Percentiles rank a stretch among this genome's conserved stretches.
phyloP scores from a whole-genome alignment of 92 coral and sea anemone genomes.

The Isaurus tuberculatus region DNA sequence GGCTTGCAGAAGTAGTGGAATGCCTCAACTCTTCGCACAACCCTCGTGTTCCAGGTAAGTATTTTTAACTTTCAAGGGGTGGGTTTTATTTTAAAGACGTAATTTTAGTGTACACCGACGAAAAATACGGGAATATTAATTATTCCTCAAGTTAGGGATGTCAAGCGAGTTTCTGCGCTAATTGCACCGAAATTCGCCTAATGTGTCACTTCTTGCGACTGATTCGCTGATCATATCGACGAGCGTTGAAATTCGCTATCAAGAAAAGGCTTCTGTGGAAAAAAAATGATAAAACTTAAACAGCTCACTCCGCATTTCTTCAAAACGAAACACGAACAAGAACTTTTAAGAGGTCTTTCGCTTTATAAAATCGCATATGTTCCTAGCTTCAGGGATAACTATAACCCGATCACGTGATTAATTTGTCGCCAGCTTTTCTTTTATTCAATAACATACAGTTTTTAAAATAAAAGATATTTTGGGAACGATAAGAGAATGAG shows the following conservation, averaged over 20 bases:
- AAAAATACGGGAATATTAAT: not conserved
- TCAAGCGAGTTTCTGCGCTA: not conserved
- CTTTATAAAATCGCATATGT: not conserved
- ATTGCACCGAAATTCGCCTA: not conserved
- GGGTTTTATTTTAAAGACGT: not conserved
- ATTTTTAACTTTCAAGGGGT: slow-evolving; percentile 13
- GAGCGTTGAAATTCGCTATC: too few species aligned
- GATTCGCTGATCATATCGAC: too few species aligned
- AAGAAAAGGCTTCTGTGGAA: too few species aligned
- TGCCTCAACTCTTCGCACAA: slow-evolving; percentile 60
- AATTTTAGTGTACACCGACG: not conserved
- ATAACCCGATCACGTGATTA: not conserved
- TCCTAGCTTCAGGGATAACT: not conserved
- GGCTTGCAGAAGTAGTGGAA: slow-evolving; percentile 48
- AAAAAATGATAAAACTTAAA: too few species aligned
- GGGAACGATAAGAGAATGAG: not conserved
- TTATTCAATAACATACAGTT: not conserved
- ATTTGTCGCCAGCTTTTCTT: not conserved
- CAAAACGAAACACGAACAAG: not conserved
- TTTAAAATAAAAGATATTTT: too few species aligned
- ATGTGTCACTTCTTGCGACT: too few species aligned
- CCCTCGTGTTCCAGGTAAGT: slow-evolving; percentile 62
- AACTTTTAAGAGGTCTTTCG: not conserved
- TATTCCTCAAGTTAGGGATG: not conserved
- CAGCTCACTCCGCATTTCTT: too few species aligned